These are phyloP conservation scores for Caenorhabditis sp. DNA, from an alignment of 2,888 invertebrate species.

Conservation along the genomic window DNA sequence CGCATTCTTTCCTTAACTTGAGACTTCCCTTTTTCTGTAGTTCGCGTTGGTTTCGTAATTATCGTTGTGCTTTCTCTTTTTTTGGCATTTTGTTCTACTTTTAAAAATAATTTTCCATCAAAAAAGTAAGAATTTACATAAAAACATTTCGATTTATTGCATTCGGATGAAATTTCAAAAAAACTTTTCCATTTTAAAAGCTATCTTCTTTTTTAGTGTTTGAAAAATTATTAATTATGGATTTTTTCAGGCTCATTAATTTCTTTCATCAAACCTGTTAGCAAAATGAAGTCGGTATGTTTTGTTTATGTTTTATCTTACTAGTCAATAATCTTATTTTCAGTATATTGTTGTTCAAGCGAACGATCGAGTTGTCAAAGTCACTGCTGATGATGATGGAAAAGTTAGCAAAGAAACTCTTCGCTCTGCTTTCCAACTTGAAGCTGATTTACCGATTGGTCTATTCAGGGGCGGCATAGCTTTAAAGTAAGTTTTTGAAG, in stretches of 20 bases:
- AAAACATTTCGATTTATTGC: slow-evolving; percentile 16
- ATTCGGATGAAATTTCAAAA: slow-evolving; percentile 22
- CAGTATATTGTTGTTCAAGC: slow-evolving; percentile 31
- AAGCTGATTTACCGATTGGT: slow-evolving; percentile 17
- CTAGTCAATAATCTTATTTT: slow-evolving; percentile 31
- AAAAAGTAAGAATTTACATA: too few species aligned
- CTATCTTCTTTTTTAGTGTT: slow-evolving; percentile 17
- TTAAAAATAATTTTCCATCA: background rate
- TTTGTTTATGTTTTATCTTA: slow-evolving; percentile 22
- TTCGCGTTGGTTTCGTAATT: slow-evolving; percentile 30
- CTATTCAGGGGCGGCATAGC: slow-evolving; percentile 5
- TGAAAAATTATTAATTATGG: slow-evolving; percentile 2
- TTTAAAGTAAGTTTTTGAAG: slow-evolving; percentile 25
- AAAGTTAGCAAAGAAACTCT: slow-evolving; percentile 20
- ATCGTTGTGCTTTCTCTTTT: background rate
- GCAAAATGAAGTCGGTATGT: slow-evolving; percentile 26
- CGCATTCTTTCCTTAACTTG: slow-evolving; percentile 31
- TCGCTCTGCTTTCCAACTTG: slow-evolving; percentile 21
- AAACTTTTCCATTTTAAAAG: slow-evolving; percentile 16
- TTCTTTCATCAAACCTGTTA: too few species aligned
- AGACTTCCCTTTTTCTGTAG: slow-evolving; percentile 43
- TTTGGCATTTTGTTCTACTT: background rate
- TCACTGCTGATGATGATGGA: slow-evolving; percentile 10
- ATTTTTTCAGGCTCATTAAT: too few species aligned
- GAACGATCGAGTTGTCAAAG: slow-evolving; percentile 11